Conservation (phyloP, 2,113 vertebrate genomes). For the Zeus faber region DNA sequence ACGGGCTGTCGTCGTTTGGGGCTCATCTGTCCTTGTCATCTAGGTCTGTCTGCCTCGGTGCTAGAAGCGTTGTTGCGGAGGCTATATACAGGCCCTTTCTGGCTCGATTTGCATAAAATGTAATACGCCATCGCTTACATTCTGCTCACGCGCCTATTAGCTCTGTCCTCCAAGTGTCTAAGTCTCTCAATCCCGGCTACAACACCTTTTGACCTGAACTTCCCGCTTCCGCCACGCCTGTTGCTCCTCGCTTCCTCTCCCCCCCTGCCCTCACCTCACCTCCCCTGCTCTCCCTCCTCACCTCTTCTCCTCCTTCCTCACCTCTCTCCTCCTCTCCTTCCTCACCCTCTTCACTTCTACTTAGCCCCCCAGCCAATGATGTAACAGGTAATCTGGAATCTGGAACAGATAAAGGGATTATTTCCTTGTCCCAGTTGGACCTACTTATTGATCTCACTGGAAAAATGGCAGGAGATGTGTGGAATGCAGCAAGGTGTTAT, state of each 20-base stretch:
- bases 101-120: not conserved
- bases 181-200: constrained; percentile 19
- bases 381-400: constrained; percentile 64
- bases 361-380: constrained; percentile 49
- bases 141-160: not conserved
- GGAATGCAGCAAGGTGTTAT: constrained; percentile 34
- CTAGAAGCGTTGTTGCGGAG: not conserved
- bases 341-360: not conserved
- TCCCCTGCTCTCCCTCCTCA: not conserved
- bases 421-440: constrained; percentile 51
- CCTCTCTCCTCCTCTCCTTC: constrained; percentile 2
- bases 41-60: constrained; percentile 24
- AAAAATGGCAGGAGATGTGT: constrained; percentile 25
- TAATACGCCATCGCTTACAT: not conserved
- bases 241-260: not conserved
- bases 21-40: constrained; percentile 56
- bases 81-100: not conserved
- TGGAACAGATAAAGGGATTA: constrained; percentile 68
- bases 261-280: not conserved
- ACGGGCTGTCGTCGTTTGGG: constrained; percentile 27
- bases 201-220: constrained; percentile 22
- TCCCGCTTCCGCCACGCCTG: not conserved
- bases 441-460: constrained; percentile 51
- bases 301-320: not conserved
- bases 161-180: constrained; percentile 3